Conservation (phyloP, 2,797 vertebrate species). For the Clarias pachynema region DNA sequence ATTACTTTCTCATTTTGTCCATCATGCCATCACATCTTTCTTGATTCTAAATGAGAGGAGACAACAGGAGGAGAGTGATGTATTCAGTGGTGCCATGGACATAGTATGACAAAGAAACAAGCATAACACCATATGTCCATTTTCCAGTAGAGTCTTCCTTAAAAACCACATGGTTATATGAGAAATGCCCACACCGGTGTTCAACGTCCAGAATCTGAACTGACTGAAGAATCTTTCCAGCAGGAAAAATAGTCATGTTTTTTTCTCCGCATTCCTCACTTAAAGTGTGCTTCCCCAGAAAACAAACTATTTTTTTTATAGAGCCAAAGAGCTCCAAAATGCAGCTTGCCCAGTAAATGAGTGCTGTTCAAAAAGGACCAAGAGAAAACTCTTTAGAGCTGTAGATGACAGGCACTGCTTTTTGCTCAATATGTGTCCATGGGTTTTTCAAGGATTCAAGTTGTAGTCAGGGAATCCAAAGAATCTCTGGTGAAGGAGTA, state of each 20-base stretch:
- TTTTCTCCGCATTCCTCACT: slow-evolving; percentile 35
- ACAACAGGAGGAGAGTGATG: slow-evolving; percentile 55
- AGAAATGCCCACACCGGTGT: slow-evolving; percentile 16
- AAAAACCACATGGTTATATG: slow-evolving; percentile 18
- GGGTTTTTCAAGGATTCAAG: slow-evolving; percentile 30
- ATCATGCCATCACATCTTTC: slow-evolving; percentile 16
- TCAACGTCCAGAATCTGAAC: slow-evolving; percentile 30
- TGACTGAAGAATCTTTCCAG: slow-evolving; percentile 29
- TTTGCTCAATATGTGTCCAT: slow-evolving; percentile 52
- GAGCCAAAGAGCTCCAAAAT: slow-evolving; percentile 48
- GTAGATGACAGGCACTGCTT: slow-evolving; percentile 55
- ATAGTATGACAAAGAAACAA: slow-evolving; percentile 33
- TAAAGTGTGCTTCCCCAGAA: slow-evolving; percentile 58
- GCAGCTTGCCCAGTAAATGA: slow-evolving; percentile 27
- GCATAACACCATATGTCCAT: slow-evolving; percentile 40
- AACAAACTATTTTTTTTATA: slow-evolving; percentile 40
- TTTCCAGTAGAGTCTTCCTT: slow-evolving; percentile 22
- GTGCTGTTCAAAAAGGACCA: slow-evolving; percentile 25
- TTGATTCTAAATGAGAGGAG: slow-evolving; percentile 37
- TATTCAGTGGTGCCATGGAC: slow-evolving; percentile 57
- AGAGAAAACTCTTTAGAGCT: slow-evolving; percentile 38
- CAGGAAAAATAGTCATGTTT: slow-evolving; percentile 46
- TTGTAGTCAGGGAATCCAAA: slow-evolving; percentile 33
- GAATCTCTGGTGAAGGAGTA: slow-evolving; percentile 33
- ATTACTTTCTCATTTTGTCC: slow-evolving; percentile 31